A percentile compares a stretch with the other conserved stretches of the same genome.
Conservation (phyloP, 1,140 invertebrate genomes). For the Helicoverpa zea region DNA sequence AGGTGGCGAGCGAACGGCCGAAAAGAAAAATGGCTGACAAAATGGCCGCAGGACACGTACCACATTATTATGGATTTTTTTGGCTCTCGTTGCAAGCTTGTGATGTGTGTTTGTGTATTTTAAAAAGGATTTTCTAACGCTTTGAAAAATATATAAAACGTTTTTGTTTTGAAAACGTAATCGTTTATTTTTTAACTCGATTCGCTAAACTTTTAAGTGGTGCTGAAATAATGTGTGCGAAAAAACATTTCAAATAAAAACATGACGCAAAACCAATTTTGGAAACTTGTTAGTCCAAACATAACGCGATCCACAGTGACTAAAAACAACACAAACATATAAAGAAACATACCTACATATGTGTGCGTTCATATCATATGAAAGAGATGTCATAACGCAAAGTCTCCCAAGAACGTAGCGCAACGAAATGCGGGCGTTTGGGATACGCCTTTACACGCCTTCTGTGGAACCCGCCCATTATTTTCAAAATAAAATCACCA, state of each 20-base stretch:
- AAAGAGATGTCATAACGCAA: too few species aligned
- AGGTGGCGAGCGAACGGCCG: conserved; percentile 50
- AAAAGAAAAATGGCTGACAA: conserved; percentile 61
- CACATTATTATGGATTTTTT: conserved; percentile 44
- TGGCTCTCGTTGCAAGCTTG: not conserved
- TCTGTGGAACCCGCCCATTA: too few species aligned
- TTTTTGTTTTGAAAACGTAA: too few species aligned
- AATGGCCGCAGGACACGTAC: conserved; percentile 54
- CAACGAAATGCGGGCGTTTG: too few species aligned
- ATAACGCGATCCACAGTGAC: conserved; percentile 19
- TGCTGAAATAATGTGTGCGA: too few species aligned
- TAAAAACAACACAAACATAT: conserved; percentile 17
- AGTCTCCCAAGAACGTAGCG: too few species aligned
- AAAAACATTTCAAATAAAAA: not conserved
- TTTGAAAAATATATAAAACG: too few species aligned
- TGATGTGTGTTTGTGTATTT: conserved; percentile 6
- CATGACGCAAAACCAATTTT: not conserved
- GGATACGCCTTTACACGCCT: too few species aligned
- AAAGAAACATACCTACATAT: not conserved
- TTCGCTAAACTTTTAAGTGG: too few species aligned
- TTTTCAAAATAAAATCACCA: too few species aligned
- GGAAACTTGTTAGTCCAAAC: conserved; percentile 19
- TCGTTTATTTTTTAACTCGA: too few species aligned
- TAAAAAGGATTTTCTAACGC: too few species aligned
- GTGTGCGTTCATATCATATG: not conserved